Base-by-base conservation (phyloP, 2,888 invertebrate species). In the Aproaerema taeniolella region DNA sequence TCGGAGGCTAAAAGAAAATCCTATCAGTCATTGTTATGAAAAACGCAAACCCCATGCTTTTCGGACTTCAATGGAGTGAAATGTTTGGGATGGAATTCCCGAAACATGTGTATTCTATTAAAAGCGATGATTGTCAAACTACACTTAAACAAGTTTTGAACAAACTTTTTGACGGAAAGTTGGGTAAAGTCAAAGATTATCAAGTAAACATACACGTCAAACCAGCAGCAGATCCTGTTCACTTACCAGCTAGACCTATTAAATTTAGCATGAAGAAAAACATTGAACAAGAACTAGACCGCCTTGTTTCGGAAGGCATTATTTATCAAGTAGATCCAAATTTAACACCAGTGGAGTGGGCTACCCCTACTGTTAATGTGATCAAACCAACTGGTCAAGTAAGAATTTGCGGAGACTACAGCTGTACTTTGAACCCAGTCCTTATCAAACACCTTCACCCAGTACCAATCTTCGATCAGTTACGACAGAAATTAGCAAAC, bases 371-470 rank as follows among this genome's bases (percentile, higher is more conserved):
- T 10, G 30, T 30, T 11, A 10, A 10, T 14, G 30, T 30, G 2
- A 5, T 31, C 6, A 31, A 16, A n/a, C 7, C 9, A 14, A 9
- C 8, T 14, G 31, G 31, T 16, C 13, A 10, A 10, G 16, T 10
- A 7, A 31, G 31, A 16, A 31, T 31, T 10, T 31, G 31, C 14
- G 31, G 16, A n/a, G 31, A 31, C 10, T 31, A 15, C 16, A 14
- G 16, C 4, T 7, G 15, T 11, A 31, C 31, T 5, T 5, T 31
- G n/a, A 31, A 31, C 16, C 15, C 15, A 13, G 31, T 31, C 2
- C 1, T 31, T 1, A 9, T 16, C 3, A 31, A 6, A 14, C 16
- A 31, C 9, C 11, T 4, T 7, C 13, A 30, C 13, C 30, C 30
- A 12, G 11, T 30, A 4, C 30, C 30, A 8, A n/a, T 16, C 2